These are phyloP conservation scores for Conus betulinus DNA, from an alignment of 1,140 invertebrate genomes.

Conservation along the genomic window DNA sequence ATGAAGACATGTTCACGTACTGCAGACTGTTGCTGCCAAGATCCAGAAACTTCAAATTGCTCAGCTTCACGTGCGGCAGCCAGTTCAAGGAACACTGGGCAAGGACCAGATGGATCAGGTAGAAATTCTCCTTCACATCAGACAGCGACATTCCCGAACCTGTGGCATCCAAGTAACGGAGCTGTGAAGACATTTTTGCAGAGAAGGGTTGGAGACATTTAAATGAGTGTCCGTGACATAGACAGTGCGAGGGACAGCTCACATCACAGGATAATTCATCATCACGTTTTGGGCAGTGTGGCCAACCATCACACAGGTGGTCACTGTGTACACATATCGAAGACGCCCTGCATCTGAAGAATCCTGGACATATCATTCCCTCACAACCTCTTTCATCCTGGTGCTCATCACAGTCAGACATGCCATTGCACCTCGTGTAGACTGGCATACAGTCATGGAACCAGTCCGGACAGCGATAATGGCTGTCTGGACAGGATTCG, in stretches of 20 bases:
- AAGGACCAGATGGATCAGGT: background rate
- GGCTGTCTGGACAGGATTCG: background rate
- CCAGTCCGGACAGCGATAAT: background rate
- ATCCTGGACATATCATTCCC: background rate
- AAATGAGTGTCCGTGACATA: background rate
- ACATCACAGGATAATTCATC: background rate
- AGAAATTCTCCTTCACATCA: background rate
- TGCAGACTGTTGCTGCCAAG: background rate
- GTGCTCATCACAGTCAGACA: background rate
- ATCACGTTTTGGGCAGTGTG: background rate
- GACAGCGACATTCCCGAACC: background rate
- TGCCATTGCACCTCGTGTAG: background rate
- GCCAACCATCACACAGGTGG: background rate
- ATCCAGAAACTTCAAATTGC: background rate
- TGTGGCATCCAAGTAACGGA: background rate
- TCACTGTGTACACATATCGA: background rate
- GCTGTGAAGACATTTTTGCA: background rate
- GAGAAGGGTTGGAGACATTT: background rate
- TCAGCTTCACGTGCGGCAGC: background rate
- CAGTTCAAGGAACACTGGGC: background rate
- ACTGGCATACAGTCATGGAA: background rate
- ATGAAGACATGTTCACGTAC: background rate
- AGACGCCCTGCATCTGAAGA: background rate
- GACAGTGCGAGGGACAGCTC: background rate
- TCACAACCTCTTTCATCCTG: background rate